A percentile compares a stretch with the other conserved stretches of the same genome.
Conservation (phyloP, 1,140 invertebrate species). For the Cylas formicarius region DNA sequence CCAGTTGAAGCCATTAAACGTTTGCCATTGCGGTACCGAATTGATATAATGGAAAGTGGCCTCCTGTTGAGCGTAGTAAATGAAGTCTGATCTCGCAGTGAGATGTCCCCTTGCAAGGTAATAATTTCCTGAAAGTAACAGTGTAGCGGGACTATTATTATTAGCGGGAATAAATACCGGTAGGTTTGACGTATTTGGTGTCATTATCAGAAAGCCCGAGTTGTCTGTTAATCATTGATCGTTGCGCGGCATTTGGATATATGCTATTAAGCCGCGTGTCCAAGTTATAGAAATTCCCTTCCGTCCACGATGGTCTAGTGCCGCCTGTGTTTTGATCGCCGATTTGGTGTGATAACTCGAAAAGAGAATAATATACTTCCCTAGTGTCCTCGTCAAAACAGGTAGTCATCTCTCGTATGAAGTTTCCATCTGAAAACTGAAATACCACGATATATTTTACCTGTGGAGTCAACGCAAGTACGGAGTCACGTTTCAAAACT, state of each 20-base stretch:
- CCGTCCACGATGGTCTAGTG: slow-evolving; percentile 27
- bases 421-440: slow-evolving; percentile 16
- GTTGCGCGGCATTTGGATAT: slow-evolving; percentile 31
- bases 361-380: slow-evolving; percentile 20
- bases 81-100: slow-evolving; percentile 54
- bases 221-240: slow-evolving; percentile 25
- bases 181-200: slow-evolving; percentile 27
- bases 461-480: no score
- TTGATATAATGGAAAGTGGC: slow-evolving; percentile 53
- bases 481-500: no score
- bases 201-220: slow-evolving; percentile 33
- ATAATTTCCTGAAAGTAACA: slow-evolving; percentile 17
- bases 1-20: slow-evolving; percentile 61
- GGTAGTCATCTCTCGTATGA: slow-evolving; percentile 23
- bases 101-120: slow-evolving; percentile 53
- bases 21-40: slow-evolving; percentile 58
- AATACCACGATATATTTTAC: no score
- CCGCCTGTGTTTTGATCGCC: slow-evolving; percentile 27
- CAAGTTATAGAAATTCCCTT: slow-evolving; percentile 32
- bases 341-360: slow-evolving; percentile 26
- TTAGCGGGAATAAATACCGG: neutral
- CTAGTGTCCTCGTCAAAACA: slow-evolving; percentile 28
- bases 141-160: neutral
- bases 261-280: slow-evolving; percentile 21
- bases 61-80: slow-evolving; percentile 52